Evolutionary conservation across 2,797 vertebrate genomes (phyloP), one percentile per base, ranked within the genome.

Genomic region (Poeciliopsis infans): DNA sequence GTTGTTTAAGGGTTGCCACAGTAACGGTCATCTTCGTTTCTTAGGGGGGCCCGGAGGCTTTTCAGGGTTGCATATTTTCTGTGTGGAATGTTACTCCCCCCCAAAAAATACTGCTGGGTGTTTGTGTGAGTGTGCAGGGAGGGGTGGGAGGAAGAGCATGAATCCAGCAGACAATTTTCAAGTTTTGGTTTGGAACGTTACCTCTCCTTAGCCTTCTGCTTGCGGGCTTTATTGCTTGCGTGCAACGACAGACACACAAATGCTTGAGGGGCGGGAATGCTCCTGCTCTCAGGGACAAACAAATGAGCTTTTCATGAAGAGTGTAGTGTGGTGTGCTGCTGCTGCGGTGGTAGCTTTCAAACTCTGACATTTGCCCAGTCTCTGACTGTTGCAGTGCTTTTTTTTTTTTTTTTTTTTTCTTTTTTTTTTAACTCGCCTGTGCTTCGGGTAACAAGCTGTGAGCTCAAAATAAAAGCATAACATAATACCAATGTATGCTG

Each of bases 1-100:
- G 95, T 95, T 96, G 95, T 94, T 91, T 74, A 20, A 83, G 72
- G 25, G 95, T 96, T 96, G 87, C 95, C 86, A 87, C 81, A 86
- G 95, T 87, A 94, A 96, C 90, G 33, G 83, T 90, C 84, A 81
- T 93, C 88, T 77, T 86, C 85, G 87, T 91, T 94, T 93, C 90
- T 93, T 88, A 86, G 91, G 92, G 94, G 92, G 94, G 92, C 93
- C 94, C 92, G 81, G 82, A 87, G 87, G 90, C 41, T 91, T 94
- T 94, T 88, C 13, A 45, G 85, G 92, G 91, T 93, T 92, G 90
- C 93, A 89, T 92, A 92, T 94, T 96, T 95, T 90, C 93, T 93
- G 90, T 79, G 90, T 89, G 94, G 91, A 95, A 94, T 91, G 89
- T 86, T 91, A 93, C 93, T 95, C 87, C 88, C 79, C 85, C 20